A percentile compares a stretch with the other conserved stretches of the same genome.
phyloP scores from a whole-genome alignment of 2,113 vertebrate genomes.

The Platycercus adscitus region DNA sequence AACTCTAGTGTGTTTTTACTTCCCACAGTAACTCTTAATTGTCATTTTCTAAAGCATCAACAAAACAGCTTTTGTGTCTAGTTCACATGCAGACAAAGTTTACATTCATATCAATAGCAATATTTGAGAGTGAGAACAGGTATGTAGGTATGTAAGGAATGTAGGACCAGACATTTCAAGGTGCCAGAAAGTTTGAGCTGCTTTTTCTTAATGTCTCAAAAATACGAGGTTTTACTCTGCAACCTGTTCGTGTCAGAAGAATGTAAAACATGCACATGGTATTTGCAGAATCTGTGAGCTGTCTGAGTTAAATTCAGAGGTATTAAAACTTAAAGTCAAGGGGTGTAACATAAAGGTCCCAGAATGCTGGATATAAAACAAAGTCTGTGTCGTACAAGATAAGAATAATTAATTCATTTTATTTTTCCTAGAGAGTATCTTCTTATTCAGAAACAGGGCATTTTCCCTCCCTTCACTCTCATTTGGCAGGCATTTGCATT shows the following conservation, averaged over 20 bases:
- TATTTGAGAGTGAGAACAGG: not conserved
- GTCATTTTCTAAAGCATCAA: not conserved
- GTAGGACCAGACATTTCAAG: not conserved
- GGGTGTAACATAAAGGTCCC: not conserved
- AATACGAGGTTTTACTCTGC: not conserved
- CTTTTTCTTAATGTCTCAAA: not conserved
- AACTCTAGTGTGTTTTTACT: accelerated
- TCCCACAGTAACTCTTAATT: not conserved
- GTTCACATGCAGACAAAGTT: not conserved
- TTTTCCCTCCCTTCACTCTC: not conserved
- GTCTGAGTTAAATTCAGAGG: not conserved
- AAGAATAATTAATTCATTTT: not conserved
- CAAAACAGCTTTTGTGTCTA: not conserved
- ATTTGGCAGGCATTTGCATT: not conserved
- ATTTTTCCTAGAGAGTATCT: not conserved
- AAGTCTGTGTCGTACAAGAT: not conserved
- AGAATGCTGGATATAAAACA: not conserved
- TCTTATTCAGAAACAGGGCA: not conserved
- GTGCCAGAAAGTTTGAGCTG: not conserved
- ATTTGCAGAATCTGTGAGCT: not conserved
- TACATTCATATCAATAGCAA: not conserved
- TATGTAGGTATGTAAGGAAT: not conserved
- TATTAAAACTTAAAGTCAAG: not conserved
- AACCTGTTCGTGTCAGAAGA: not conserved
- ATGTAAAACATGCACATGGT: not conserved